Evolutionary conservation across 2,113 vertebrate species (phyloP).

Genomic region (Chitala chitala): DNA sequence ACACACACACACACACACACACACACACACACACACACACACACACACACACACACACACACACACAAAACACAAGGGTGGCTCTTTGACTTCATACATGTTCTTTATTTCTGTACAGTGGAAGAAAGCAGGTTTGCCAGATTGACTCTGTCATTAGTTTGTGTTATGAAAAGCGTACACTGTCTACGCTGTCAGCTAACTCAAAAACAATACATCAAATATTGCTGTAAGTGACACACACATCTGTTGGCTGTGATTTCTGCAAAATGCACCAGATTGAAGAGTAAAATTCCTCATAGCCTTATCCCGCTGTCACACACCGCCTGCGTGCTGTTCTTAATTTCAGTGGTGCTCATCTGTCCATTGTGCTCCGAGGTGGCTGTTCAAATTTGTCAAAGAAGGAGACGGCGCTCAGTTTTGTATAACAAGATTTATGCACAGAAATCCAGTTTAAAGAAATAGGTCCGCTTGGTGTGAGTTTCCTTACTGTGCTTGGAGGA

Average conservation of each 20-base stretch:
- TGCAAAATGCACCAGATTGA: constrained; percentile 19
- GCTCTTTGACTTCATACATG: no score
- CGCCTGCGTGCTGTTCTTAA: no score
- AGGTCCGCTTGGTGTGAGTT: not conserved
- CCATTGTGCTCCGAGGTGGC: not conserved
- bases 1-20: no score
- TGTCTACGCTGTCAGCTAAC: constrained; percentile 34
- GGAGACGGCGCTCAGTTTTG: no score
- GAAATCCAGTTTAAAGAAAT: no score
- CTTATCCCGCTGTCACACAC: not conserved
- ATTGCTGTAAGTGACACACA: not conserved
- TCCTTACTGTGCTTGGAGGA: not conserved
- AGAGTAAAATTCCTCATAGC: not conserved
- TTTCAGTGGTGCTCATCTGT: not conserved
- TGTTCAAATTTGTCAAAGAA: no score
- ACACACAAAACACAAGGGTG: no score
- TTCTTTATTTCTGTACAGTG: not conserved
- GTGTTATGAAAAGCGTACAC: constrained; percentile 20
- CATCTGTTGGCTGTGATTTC: constrained; percentile 9
- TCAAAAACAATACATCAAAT: no score
- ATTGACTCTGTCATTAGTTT: not conserved
- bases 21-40: no score
- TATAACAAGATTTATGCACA: no score
- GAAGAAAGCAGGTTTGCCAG: not conserved
- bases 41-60: no score